These are phyloP conservation scores for Xylophagus ater DNA, from an alignment of 2,888 invertebrate species.

Conservation along the genomic window DNA sequence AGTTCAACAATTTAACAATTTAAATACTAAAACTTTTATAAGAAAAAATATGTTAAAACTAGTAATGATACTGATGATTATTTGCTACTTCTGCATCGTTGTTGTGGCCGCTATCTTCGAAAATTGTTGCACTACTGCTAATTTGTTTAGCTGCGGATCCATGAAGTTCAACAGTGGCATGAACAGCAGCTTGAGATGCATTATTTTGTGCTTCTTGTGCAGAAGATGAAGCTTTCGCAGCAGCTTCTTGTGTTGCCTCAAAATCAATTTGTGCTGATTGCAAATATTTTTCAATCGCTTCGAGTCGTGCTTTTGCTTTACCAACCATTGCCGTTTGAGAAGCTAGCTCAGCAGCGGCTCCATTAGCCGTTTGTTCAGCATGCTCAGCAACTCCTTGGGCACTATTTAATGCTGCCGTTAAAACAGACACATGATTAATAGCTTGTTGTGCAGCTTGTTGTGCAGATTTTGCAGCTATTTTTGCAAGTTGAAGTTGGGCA, in stretches of 20 bases:
- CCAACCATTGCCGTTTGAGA: constrained; percentile 70
- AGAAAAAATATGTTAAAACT: no score
- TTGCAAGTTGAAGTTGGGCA: constrained; percentile 60
- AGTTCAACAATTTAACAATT: no score
- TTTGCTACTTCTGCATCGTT: no score
- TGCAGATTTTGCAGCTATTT: constrained; percentile 54
- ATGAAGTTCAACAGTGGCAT: constrained; percentile 42
- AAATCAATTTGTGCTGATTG: constrained; percentile 60
- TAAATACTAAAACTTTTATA: no score
- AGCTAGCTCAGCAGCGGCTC: constrained; percentile 61
- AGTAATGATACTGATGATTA: no score
- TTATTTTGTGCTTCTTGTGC: constrained; percentile 63
- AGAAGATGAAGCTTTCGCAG: constrained; percentile 52
- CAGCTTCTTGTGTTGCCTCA: constrained; percentile 61
- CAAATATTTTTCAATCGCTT: constrained; percentile 55
- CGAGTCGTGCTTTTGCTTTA: constrained; percentile 53
- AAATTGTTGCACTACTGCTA: no score
- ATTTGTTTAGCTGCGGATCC: constrained; percentile 25
- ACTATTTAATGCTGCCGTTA: constrained; percentile 58
- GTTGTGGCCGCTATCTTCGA: no score
- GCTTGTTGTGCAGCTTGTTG: constrained; percentile 57
- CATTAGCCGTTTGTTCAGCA: constrained; percentile 58
- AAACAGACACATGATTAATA: constrained; percentile 50
- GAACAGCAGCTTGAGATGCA: constrained; percentile 57
- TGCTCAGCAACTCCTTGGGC: constrained; percentile 51